These are phyloP conservation scores for Cephus pulcher DNA, from an alignment of 2,888 invertebrate genomes.

Conservation along the genomic window DNA sequence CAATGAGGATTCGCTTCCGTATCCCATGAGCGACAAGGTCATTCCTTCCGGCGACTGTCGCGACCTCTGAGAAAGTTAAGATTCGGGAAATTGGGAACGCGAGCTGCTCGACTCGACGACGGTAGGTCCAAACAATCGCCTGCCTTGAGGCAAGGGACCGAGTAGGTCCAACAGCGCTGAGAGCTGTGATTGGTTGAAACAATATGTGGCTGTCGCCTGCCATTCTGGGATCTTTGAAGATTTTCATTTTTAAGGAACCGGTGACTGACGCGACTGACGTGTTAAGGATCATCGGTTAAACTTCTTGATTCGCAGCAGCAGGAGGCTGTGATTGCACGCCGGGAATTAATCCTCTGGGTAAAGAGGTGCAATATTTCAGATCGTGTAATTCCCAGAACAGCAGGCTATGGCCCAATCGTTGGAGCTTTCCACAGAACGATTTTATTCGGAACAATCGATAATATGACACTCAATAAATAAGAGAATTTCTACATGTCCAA, in stretches of 20 bases:
- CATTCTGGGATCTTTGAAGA: conserved; percentile 41
- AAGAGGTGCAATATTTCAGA: background rate
- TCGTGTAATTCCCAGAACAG: conserved; percentile 46
- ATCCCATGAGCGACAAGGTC: background rate
- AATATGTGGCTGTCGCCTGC: conserved; percentile 61
- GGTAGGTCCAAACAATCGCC: conserved; percentile 68
- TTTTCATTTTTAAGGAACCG: too few species aligned
- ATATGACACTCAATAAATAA: conserved; percentile 60
- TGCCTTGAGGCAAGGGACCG: conserved; percentile 66
- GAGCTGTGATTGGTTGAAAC: conserved; percentile 68
- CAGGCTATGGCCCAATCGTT: conserved; percentile 55
- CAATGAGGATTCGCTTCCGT: background rate
- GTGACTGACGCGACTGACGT: too few species aligned
- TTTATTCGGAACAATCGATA: conserved; percentile 50
- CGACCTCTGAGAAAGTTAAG: background rate
- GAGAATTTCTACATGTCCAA: conserved; percentile 63
- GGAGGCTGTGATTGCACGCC: background rate
- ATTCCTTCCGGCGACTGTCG: background rate
- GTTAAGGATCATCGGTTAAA: background rate
- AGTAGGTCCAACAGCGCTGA: conserved; percentile 66
- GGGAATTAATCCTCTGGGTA: too few species aligned
- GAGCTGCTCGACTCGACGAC: conserved; percentile 51
- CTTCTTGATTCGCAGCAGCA: too few species aligned
- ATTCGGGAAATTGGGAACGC: background rate
- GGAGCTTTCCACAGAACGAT: conserved; percentile 60